phyloP scores from a whole-genome alignment of 2,113 vertebrate genomes.

The Oenanthe melanoleuca region DNA sequence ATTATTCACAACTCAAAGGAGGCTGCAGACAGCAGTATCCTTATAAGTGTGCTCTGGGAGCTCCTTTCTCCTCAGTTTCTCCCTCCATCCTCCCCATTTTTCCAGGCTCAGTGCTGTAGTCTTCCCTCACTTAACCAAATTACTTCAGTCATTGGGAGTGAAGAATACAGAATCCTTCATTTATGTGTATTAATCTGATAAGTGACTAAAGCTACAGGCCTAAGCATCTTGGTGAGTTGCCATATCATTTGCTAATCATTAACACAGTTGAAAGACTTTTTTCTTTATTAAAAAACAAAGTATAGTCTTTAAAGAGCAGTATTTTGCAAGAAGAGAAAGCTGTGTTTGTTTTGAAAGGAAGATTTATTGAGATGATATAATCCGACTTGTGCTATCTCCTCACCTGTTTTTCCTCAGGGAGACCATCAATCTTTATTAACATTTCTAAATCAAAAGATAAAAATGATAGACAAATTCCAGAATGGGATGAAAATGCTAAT shows the following conservation, averaged over 20 bases:
- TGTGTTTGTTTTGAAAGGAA: constrained; percentile 70
- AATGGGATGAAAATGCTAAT: constrained; percentile 52
- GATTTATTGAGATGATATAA: constrained; percentile 74
- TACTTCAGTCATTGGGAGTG: neutral
- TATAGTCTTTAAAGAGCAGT: constrained; percentile 9
- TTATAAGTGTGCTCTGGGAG: neutral
- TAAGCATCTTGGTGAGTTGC: constrained; percentile 53
- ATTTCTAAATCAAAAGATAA: constrained; percentile 63
- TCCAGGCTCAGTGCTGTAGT: neutral
- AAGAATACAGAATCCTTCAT: neutral
- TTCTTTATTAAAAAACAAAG: constrained; percentile 43
- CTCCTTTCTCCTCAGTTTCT: constrained; percentile 5
- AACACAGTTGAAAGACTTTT: constrained; percentile 51
- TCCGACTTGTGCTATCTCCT: constrained; percentile 53
- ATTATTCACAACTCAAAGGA: neutral
- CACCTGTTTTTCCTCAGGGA: constrained; percentile 81
- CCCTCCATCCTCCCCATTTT: neutral
- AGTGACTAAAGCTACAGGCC: constrained; percentile 46
- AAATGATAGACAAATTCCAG: constrained; percentile 74
- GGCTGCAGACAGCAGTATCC: neutral
- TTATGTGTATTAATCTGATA: constrained; percentile 24
- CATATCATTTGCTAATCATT: constrained; percentile 50
- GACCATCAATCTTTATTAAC: constrained; percentile 70
- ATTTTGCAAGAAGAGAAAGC: constrained; percentile 60
- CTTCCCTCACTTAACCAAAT: neutral